A percentile compares a stretch with the other conserved stretches of the same genome.
phyloP scores from a whole-genome alignment of 2,888 invertebrate genomes.

The Napeogenes sylphis region DNA sequence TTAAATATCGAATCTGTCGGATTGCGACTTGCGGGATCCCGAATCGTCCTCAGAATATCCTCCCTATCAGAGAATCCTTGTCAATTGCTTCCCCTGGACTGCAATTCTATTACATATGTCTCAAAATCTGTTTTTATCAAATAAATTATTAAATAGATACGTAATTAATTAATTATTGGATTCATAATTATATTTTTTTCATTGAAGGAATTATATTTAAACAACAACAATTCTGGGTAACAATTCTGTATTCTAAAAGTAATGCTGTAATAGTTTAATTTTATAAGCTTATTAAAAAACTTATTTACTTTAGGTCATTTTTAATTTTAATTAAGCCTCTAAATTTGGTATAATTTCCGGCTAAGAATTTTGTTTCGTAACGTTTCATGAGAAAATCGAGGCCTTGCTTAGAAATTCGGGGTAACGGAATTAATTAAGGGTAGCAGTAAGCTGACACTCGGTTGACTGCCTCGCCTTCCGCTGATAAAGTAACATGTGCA shows the following conservation, averaged over 20 bases:
- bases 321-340: not conserved
- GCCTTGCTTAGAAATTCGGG: slow-evolving; percentile 43
- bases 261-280: no score
- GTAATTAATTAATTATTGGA: no score
- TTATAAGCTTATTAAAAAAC: no score
- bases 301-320: not conserved
- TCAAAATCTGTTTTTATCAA: no score
- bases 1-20: not conserved
- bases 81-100: not conserved
- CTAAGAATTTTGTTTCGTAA: slow-evolving; percentile 24
- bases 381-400: slow-evolving; percentile 27
- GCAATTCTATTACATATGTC: no score
- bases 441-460: slow-evolving; percentile 57
- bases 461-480: slow-evolving; percentile 36
- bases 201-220: no score
- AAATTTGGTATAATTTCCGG: slow-evolving; percentile 20
- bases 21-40: slow-evolving; percentile 1
- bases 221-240: no score
- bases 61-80: not conserved
- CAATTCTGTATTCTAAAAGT: no score
- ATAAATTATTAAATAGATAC: no score
- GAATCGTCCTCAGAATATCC: no score
- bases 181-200: no score
- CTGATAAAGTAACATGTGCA: slow-evolving; percentile 30
- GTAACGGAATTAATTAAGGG: slow-evolving; percentile 52